Conservation (phyloP, 2,113 vertebrate genomes). For the Drymodes brunneopygia region DNA sequence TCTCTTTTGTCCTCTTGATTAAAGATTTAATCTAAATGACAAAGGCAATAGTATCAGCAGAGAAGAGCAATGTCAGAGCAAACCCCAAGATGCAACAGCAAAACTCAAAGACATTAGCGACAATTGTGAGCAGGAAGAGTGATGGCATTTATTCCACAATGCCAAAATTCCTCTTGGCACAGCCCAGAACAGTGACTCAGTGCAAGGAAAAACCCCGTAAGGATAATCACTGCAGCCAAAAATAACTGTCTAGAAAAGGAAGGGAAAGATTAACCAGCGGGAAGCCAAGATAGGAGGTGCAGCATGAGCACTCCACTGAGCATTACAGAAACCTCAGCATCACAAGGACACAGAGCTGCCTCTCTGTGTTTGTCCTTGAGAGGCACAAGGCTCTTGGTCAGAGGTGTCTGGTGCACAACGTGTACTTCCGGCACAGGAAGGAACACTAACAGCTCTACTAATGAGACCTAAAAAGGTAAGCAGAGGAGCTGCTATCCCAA, state of each 20-base stretch:
- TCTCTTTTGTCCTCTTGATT: constrained; percentile 95
- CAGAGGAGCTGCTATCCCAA: not conserved
- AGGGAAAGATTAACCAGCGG: constrained; percentile 34
- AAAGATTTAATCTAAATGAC: constrained; percentile 88
- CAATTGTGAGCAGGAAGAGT: not conserved
- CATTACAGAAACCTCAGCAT: constrained; percentile 4
- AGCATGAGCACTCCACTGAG: not conserved
- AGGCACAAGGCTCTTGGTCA: not conserved
- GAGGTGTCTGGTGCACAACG: not conserved
- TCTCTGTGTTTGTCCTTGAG: not conserved
- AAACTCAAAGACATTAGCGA: constrained; percentile 25
- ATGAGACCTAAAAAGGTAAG: not conserved
- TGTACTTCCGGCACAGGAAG: not conserved
- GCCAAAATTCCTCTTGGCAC: constrained; percentile 44
- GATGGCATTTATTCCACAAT: constrained; percentile 11
- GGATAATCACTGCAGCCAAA: constrained; percentile 34
- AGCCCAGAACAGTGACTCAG: constrained; percentile 38
- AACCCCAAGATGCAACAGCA: not conserved
- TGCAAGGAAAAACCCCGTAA: constrained; percentile 37
- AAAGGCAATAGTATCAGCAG: constrained; percentile 53
- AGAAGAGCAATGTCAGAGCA: not conserved
- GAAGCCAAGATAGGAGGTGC: constrained; percentile 44
- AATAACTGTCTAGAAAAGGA: constrained; percentile 50
- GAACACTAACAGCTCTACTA: not conserved
- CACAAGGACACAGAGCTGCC: not conserved